Base-by-base conservation (phyloP, 1,140 invertebrate genomes). In the Aphaenogaster floridana region DNA sequence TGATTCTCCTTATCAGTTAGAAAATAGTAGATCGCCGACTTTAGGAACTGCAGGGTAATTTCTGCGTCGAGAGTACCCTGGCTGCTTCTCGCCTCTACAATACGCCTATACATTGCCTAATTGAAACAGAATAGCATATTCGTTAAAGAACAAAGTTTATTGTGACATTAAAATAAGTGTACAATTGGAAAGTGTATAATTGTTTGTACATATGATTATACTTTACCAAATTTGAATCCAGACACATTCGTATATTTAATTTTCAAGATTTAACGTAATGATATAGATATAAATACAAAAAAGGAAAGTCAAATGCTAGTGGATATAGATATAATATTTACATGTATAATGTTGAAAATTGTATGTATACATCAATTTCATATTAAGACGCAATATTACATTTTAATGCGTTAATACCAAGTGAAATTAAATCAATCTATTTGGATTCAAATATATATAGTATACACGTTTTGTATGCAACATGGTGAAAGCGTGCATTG, bases 21-120 rank as follows among this genome's bases (percentile, higher is more conserved):
- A 93, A 98, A 98, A 93, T 98, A 98, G 93, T 98, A 98, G 91
- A 98, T 96, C n/a, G 98, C 98, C 79, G 98, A 98, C 95, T 98
- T 98, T 76, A 98, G 96, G 95, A 98, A 98, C 93, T 98, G 97
- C 90, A 98, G 95, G 8, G 98, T 98, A 86, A 98, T 97, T 95
- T 98, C 98, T 61, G 98, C 97, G 96, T 98, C 98, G 61, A 98
- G 96, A 88, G 96, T 96, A 90, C 96, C 96, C 92, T 96, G 96
- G 90, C 92, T 96, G 91, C 96, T 96, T 94, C 97, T 97, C 52
- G 97, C 96, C 94, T 98, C 97, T 89, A 98, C 95, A 91, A 98
- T 96, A 89, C 97, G 97, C 90, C 97, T 96, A 94, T 98, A 98
- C 97, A 98, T 98, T 88, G 97, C 97, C 98, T 98, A 95, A 64